Evolutionary conservation across 2,797 vertebrate species (phyloP).

Genomic region (Leptatherina wallacei): DNA sequence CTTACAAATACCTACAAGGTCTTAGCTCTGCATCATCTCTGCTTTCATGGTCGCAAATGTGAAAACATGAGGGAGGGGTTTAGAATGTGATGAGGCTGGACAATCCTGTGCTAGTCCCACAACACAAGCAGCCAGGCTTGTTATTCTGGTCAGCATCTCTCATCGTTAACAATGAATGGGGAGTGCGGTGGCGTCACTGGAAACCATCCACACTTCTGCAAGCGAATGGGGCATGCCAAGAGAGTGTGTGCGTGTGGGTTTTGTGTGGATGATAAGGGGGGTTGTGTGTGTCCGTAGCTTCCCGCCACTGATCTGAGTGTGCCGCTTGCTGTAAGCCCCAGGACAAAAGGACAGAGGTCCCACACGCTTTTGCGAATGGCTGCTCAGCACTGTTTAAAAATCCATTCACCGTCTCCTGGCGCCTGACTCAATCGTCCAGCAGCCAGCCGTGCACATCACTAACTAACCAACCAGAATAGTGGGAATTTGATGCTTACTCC

Average conservation of each 20-base stretch:
- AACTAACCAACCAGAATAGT: slow-evolving; percentile 33
- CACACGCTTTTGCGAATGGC: slow-evolving; percentile 78
- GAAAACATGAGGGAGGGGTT: slow-evolving; percentile 50
- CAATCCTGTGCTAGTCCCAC: slow-evolving; percentile 77
- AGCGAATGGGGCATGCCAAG: slow-evolving; percentile 75
- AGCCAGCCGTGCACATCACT: slow-evolving; percentile 24
- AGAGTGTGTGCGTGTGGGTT: slow-evolving; percentile 70
- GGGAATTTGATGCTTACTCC: slow-evolving; percentile 30
- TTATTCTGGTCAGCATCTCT: slow-evolving; percentile 86
- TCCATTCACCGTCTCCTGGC: slow-evolving; percentile 66
- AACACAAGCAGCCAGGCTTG: slow-evolving; percentile 60
- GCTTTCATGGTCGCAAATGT: slow-evolving; percentile 51
- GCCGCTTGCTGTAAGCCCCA: slow-evolving; percentile 76
- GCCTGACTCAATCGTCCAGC: slow-evolving; percentile 59
- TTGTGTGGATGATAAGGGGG: slow-evolving; percentile 38
- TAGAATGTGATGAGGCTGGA: slow-evolving; percentile 88
- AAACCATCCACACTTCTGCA: slow-evolving; percentile 83
- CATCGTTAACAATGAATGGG: slow-evolving; percentile 80
- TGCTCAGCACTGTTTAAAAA: slow-evolving; percentile 79
- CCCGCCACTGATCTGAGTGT: slow-evolving; percentile 74
- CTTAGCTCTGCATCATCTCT: slow-evolving; percentile 40
- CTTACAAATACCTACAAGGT: slow-evolving; percentile 17
- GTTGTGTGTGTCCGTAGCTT: slow-evolving; percentile 64
- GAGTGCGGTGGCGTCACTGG: slow-evolving; percentile 77
- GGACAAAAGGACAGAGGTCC: slow-evolving; percentile 82